A percentile compares a stretch with the other conserved stretches of the same genome.
These are phyloP conservation scores for Cataglyphis rosenhaueri DNA, from an alignment of 2,888 invertebrate species.

Conservation along the genomic window DNA sequence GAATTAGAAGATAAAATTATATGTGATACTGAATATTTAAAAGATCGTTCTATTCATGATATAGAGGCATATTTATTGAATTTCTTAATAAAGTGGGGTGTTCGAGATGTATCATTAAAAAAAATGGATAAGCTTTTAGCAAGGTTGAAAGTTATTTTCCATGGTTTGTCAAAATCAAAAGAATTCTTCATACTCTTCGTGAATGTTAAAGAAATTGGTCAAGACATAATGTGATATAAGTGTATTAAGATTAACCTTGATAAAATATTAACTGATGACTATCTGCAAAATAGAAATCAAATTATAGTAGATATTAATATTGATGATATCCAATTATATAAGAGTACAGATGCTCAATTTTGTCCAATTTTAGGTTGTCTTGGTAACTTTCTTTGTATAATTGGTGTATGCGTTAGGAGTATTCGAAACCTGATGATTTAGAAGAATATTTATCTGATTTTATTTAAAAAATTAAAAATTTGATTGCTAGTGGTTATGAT, in stretches of 20 bases:
- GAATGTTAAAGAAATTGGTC: neutral
- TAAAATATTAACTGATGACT: neutral
- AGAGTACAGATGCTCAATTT: constrained; percentile 8
- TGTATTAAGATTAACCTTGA: neutral
- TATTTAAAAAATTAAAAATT: neutral
- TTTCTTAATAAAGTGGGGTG: neutral
- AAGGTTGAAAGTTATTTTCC: neutral
- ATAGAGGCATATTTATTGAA: constrained; percentile 11
- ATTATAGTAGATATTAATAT: neutral
- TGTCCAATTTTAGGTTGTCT: constrained; percentile 7
- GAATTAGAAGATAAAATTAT: neutral
- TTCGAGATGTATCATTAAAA: constrained; percentile 2
- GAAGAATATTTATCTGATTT: neutral
- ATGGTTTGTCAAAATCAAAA: constrained; percentile 11
- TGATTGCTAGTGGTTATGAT: neutral
- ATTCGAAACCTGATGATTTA: neutral
- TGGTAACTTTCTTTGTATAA: neutral
- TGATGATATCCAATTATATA: constrained; percentile 4
- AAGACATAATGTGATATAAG: neutral
- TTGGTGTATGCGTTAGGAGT: neutral
- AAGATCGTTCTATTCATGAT: neutral
- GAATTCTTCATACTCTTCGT: neutral
- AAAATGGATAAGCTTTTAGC: constrained; percentile 3
- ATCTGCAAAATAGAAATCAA: neutral
- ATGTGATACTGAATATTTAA: neutral